Base-by-base conservation (phyloP, 2,888 invertebrate genomes). In the Allygus modestus region DNA sequence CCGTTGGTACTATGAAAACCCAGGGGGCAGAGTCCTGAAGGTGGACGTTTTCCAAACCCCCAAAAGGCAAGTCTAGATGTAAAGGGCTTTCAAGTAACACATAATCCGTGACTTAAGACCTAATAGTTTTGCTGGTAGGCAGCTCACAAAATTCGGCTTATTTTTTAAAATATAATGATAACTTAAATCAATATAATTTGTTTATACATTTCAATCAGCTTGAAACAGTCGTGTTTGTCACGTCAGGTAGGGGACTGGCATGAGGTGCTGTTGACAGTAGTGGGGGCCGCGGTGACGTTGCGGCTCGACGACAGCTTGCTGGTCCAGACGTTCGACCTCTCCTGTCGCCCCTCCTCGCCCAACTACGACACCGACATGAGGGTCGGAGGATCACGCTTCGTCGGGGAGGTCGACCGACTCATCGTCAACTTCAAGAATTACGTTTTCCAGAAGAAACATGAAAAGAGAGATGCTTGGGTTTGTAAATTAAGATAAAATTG, bases 391-490 rank as follows among this genome's bases (percentile, higher is more conserved):
- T 91, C 91, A 87, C 90, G 89, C 87, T 89, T 92, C 83, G 91
- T 90, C 43, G 92, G 92, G 0, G 91, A 91, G 88, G 89, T 92
- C 81, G 91, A 92, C 87, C 91, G 91, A 87, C 65, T 92, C 11
- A 89, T 90, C 43, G 87, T 92, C 20, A 92, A 92, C 88, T 92
- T 92, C 87, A 90, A 51, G 26, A 43, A 65, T 9, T 28, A 65
- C 20, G 31, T 26, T 5, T 54, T 83, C 20, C 69, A 75, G 33
- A 75, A 82, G 82, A 82, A 41, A 20, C 41, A 9, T 7, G 15
- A 11, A 15, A 37, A 41, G 17, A 37, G 73, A 31, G 41, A 73
- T 41, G 2, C 31, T 17, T 17, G 11, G 73, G 73, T 73, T 1
- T 5, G 28, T 23, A 54, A 15, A 54, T 54, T 20, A 37, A 37